Base-by-base conservation (phyloP, 2,888 invertebrate species). In the Campoplex nolae region DNA sequence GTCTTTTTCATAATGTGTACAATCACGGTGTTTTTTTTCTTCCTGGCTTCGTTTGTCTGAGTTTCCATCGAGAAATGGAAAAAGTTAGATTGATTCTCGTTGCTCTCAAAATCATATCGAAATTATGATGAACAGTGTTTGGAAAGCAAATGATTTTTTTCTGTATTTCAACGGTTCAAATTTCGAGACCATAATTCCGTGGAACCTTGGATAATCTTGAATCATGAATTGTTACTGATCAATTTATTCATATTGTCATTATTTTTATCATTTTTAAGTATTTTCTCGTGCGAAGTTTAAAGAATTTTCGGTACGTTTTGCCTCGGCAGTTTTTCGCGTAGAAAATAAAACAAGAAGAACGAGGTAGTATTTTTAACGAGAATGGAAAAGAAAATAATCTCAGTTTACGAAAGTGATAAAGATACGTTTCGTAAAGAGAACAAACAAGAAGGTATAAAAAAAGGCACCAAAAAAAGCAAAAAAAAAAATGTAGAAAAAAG, bases 391-490 rank as follows among this genome's bases (percentile, higher is more conserved):
- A 45, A 73, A 75, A 75, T 45, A 76, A 62, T 62, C 35, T 65
- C 28, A n/a, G 65, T 32, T 51, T n/a, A 51, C 48, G 13, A 67
- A 68, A 84, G 79, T 48, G 54, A 79, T 56, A 58, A 79, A 73
- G 51, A 75, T 48, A 48, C 74, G 54, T 38, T 86, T 80, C 58
- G 28, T 73, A 56, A 62, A 75, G 77, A 42, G 56, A 18, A 74
- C 54, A 65, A 75, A 28, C 13, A n/a, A 35, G 8, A 42, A n/a
- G 45, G 11, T 28, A 45, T 42, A 28, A 11, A 32, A 78, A 35
- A 51, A n/a, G 65, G 11, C 67, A 28, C 23, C 38, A 38, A 38
- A 38, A 42, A 42, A 42, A 42, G 9, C 8, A 7, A 38, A 8
- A 42, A 7, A 42, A 42, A 42, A 7, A 6, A 42, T 7, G 42